phyloP scores from a whole-genome alignment of 1,140 invertebrate genomes.

The Temnothorax nylanderi region DNA sequence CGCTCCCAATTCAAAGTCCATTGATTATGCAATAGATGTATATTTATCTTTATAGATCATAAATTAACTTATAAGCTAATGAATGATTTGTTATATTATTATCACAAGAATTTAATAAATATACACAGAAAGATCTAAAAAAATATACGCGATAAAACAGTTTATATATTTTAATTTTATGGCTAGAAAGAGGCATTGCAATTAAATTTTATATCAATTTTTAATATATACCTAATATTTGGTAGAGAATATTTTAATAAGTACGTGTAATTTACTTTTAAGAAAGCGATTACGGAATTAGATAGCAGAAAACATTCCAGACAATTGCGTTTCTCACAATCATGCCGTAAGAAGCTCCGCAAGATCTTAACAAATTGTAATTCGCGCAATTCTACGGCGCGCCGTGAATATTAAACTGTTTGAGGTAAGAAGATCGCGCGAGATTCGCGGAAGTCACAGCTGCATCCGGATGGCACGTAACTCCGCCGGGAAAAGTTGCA shows the following conservation, averaged over 20 bases:
- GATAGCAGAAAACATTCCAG: neutral
- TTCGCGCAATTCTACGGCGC: neutral
- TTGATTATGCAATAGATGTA: neutral
- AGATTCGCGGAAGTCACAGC: constrained; percentile 21
- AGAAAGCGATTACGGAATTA: neutral
- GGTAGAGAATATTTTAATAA: neutral
- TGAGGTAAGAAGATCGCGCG: constrained; percentile 7
- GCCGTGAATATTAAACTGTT: constrained; percentile 39
- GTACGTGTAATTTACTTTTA: neutral
- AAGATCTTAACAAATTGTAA: constrained; percentile 36
- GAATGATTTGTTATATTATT: neutral
- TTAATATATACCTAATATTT: neutral
- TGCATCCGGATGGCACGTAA: constrained; percentile 4
- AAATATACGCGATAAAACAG: neutral
- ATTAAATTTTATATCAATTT: neutral
- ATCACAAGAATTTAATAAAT: neutral
- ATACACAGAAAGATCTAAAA: neutral
- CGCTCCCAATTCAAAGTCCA: neutral
- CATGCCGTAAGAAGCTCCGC: neutral
- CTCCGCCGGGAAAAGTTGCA: constrained; percentile 13
- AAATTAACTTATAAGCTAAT: neutral
- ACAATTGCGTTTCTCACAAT: neutral
- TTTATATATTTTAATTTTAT: neutral
- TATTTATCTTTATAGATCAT: neutral
- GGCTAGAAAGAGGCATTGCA: neutral